Evolutionary conservation across 1,140 invertebrate species (phyloP).

Genomic region (Leptinotarsa undecemlineata): DNA sequence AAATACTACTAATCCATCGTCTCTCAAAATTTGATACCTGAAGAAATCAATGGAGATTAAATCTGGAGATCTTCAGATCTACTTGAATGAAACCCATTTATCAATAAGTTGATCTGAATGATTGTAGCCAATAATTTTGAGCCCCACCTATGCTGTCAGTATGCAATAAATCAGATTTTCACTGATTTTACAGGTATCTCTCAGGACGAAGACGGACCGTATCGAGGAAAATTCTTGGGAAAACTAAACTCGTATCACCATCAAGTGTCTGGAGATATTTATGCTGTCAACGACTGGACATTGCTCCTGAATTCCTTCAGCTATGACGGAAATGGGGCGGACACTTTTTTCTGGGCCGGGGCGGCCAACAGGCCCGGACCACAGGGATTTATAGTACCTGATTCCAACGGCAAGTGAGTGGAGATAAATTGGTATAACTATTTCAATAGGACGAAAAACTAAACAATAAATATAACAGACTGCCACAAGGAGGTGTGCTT

Average conservation of each 20-base stretch:
- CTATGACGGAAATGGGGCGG: slow-evolving; percentile 89
- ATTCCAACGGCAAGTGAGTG: slow-evolving; percentile 82
- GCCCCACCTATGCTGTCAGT: too few relatives aligned
- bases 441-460: not conserved
- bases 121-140: too few relatives aligned
- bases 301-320: slow-evolving; percentile 81
- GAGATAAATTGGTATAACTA: not conserved
- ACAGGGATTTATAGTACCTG: slow-evolving; percentile 88
- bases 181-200: slow-evolving; percentile 34
- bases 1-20: too few relatives aligned
- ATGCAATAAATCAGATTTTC: too few relatives aligned
- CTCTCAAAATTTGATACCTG: too few relatives aligned
- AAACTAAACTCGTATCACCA: slow-evolving; percentile 91
- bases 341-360: slow-evolving; percentile 92
- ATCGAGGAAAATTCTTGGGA: slow-evolving; percentile 79
- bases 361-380: slow-evolving; percentile 83
- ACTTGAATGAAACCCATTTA: too few relatives aligned
- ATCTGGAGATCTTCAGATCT: too few relatives aligned
- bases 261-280: slow-evolving; percentile 84
- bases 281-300: slow-evolving; percentile 87
- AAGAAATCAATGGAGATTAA: too few relatives aligned
- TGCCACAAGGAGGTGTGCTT: too few relatives aligned
- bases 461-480: not conserved
- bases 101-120: too few relatives aligned
- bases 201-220: slow-evolving; percentile 68